These are phyloP conservation scores for Cirrhinus molitorella DNA, from an alignment of 2,797 vertebrate genomes.

Conservation along the genomic window DNA sequence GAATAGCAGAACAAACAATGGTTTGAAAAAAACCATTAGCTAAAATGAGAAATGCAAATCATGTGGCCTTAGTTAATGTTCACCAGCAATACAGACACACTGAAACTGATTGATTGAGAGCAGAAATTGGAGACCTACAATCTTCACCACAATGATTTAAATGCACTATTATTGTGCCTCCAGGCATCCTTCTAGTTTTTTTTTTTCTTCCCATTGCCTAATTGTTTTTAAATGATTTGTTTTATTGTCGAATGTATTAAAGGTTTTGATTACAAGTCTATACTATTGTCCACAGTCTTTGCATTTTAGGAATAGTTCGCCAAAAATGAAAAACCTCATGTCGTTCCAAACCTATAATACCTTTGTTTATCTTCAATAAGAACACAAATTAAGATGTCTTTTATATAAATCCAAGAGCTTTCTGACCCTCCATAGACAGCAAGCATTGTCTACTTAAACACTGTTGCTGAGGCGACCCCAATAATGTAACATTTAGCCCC, in stretches of 20 bases:
- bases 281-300: background rate
- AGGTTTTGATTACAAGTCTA: background rate
- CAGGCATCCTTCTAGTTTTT: background rate
- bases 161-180: background rate
- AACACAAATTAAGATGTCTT: too few species aligned
- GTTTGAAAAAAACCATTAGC: background rate
- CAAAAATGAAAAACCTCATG: too few species aligned
- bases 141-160: background rate
- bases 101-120: background rate
- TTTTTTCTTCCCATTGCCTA: background rate
- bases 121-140: background rate
- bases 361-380: too few species aligned
- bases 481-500: too few species aligned
- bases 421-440: too few species aligned
- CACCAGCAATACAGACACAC: constrained; percentile 11
- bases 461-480: too few species aligned
- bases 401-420: too few species aligned
- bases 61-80: constrained; percentile 54
- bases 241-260: background rate
- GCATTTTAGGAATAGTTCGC: background rate
- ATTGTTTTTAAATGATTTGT: too few species aligned
- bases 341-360: too few species aligned
- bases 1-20: background rate
- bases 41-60: constrained; percentile 28
- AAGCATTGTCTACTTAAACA: too few species aligned